Percentiles rank a stretch among this genome's conserved stretches.
Conservation (phyloP, 2,113 vertebrate species). For the Odontophorus gujanensis region DNA sequence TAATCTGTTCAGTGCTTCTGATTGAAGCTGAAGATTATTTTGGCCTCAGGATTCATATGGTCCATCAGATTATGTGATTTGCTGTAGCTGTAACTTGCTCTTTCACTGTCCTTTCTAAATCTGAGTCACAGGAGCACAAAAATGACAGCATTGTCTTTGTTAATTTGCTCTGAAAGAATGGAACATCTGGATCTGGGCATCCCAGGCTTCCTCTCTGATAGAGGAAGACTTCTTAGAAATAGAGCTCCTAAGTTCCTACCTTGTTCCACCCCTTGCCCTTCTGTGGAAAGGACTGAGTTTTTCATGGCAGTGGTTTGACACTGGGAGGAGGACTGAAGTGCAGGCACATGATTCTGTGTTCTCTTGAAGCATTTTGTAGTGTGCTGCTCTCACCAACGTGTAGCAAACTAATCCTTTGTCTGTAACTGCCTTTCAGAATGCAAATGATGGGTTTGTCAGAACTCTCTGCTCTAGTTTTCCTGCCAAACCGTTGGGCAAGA, state of each 20-base stretch:
- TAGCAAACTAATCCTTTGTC: not conserved
- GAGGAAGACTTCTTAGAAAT: not conserved
- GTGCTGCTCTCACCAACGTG: not conserved
- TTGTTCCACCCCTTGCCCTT: not conserved
- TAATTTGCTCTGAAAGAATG: not conserved
- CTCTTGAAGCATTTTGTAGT: not conserved
- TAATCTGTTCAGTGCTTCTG: not conserved
- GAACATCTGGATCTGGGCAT: not conserved
- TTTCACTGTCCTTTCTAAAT: not conserved
- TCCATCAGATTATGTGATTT: not conserved
- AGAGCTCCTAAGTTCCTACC: too few relatives aligned
- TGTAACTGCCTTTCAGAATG: not conserved
- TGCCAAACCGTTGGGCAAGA: slow-evolving; percentile 42
- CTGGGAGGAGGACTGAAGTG: not conserved
- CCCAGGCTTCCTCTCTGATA: not conserved
- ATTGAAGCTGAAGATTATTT: not conserved
- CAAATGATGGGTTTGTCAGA: slow-evolving; percentile 5
- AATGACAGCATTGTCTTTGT: not conserved
- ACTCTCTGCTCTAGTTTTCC: slow-evolving; percentile 9
- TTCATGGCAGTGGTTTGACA: not conserved
- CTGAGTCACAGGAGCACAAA: not conserved
- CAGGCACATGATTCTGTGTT: not conserved
- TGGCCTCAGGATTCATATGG: not conserved
- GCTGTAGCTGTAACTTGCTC: not conserved
- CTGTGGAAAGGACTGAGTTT: not conserved